Evolutionary conservation across 2,888 invertebrate genomes (phyloP).

Genomic region (Tolmerus cingulatus): DNA sequence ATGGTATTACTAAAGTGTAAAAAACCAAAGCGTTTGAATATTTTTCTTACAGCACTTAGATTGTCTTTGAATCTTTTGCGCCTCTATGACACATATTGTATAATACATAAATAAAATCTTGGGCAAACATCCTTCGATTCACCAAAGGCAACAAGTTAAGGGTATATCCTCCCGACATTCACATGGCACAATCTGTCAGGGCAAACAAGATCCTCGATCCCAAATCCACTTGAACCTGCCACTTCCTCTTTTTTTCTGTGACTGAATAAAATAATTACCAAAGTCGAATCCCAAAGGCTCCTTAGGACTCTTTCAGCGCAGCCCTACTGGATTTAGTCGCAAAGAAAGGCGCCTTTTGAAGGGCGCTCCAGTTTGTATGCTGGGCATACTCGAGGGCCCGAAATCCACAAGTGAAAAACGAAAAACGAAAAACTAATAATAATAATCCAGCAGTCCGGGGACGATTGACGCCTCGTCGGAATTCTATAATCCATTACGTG

Average conservation of each 20-base stretch:
- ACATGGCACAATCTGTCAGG: background rate
- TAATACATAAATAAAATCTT: background rate
- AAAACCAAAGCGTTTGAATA: background rate
- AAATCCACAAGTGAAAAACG: constrained; percentile 10
- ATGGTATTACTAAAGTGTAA: too few relatives aligned
- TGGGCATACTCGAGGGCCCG: background rate
- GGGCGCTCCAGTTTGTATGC: background rate
- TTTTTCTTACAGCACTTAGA: background rate
- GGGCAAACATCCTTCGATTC: background rate
- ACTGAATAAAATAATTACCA: background rate
- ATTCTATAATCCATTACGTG: constrained; percentile 23
- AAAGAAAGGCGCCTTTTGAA: background rate
- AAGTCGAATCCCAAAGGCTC: background rate
- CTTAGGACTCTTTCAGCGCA: background rate
- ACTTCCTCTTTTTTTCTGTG: background rate
- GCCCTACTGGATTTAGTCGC: background rate
- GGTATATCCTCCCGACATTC: background rate
- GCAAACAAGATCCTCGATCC: background rate
- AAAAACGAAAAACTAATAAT: constrained; percentile 20
- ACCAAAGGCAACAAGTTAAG: background rate
- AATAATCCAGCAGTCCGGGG: background rate
- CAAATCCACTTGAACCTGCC: background rate
- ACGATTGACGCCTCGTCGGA: constrained; percentile 19
- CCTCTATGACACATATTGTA: background rate
- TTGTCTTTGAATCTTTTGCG: background rate